Conservation (phyloP, 2,797 vertebrate genomes). For the Acomys russatus region DNA sequence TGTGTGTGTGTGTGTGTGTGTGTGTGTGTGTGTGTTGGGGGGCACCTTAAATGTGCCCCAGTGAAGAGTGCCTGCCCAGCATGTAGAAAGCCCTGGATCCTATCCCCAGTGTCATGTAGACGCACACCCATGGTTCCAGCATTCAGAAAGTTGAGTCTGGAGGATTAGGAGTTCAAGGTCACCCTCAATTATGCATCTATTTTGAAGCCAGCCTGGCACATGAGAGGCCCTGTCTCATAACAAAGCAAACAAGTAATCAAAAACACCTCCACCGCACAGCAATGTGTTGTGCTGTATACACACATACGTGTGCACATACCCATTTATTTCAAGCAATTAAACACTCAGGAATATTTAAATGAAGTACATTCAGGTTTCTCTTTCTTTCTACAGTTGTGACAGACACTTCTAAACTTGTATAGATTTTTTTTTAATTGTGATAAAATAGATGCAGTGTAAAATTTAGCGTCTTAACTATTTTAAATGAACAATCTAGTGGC, state of each 20-base stretch:
- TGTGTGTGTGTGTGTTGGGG: not conserved
- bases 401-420: not conserved
- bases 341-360: conserved; percentile 17
- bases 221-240: not conserved
- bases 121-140: not conserved
- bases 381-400: not conserved
- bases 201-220: not conserved
- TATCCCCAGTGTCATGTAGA: not conserved
- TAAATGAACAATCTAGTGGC: not conserved
- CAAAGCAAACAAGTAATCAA: not conserved
- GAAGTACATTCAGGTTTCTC: not conserved
- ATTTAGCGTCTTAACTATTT: not conserved
- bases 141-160: not conserved
- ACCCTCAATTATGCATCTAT: not conserved
- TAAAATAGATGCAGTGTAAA: not conserved
- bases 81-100: not conserved
- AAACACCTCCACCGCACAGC: no score
- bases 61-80: not conserved
- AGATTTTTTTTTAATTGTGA: not conserved
- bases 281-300: not conserved
- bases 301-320: not conserved
- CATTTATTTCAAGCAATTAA: not conserved
- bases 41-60: not conserved
- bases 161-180: not conserved
- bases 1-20: not conserved